These are phyloP conservation scores for Scolopax mira DNA, from an alignment of 2,113 vertebrate genomes.

Conservation along the genomic window DNA sequence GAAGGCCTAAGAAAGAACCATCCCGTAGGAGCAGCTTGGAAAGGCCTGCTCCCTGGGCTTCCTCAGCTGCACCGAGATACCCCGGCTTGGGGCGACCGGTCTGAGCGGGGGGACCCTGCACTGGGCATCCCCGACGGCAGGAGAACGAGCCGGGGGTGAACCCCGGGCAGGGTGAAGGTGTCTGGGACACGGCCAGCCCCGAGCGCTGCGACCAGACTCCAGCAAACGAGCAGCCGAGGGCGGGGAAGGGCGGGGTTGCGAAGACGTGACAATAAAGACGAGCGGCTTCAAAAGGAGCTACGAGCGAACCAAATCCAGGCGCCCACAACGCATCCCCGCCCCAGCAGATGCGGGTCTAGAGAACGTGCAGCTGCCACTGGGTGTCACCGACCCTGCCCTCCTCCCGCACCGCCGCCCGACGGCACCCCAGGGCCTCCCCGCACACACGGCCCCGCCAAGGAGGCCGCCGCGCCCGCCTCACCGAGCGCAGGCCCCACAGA, in stretches of 20 bases:
- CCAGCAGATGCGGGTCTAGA: fast-evolving
- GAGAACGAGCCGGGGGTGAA: fast-evolving
- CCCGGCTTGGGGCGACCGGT: neutral
- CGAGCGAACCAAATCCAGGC: neutral
- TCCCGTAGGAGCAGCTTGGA: neutral
- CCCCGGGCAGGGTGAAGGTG: neutral
- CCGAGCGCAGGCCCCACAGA: neutral
- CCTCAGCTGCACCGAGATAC: fast-evolving
- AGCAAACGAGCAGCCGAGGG: neutral
- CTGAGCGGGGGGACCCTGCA: neutral
- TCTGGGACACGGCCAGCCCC: neutral
- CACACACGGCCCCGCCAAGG: too few species aligned
- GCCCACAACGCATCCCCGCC: too few species aligned
- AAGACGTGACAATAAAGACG: neutral
- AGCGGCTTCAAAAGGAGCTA: neutral
- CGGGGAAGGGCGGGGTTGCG: neutral
- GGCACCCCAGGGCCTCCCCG: neutral
- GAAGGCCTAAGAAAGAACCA: neutral
- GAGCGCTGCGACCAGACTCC: neutral
- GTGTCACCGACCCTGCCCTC: too few species aligned
- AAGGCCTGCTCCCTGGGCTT: neutral
- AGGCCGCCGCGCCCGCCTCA: neutral
- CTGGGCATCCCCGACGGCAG: neutral
- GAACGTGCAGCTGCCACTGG: fast-evolving
- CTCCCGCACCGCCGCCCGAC: neutral